These are phyloP conservation scores for Eriosoma lanigerum DNA, from an alignment of 1,140 invertebrate genomes.

Conservation along the genomic window DNA sequence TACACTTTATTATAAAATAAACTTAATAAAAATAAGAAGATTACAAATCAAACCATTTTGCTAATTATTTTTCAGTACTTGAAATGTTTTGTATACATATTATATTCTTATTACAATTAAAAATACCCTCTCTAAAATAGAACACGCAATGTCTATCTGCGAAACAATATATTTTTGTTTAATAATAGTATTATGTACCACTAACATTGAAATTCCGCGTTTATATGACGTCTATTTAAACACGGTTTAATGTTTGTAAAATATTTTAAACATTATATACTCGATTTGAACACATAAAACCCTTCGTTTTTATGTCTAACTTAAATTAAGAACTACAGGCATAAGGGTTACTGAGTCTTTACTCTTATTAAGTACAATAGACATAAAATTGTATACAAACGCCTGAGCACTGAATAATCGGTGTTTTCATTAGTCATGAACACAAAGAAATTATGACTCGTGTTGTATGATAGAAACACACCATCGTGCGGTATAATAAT, in stretches of 20 bases:
- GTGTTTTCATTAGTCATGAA: constrained; percentile 46
- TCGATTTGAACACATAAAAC: neutral
- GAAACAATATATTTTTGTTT: no score
- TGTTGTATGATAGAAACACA: neutral
- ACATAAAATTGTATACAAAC: constrained; percentile 18
- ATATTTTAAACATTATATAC: neutral
- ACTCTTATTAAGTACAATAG: constrained; percentile 23
- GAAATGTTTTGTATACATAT: no score
- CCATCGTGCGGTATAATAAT: neutral
- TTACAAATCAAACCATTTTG: no score
- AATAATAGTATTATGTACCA: no score
- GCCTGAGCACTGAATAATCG: constrained; percentile 18
- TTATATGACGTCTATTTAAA: neutral
- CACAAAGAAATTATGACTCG: constrained; percentile 28
- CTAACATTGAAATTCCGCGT: neutral
- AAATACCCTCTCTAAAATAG: no score
- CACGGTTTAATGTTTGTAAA: neutral
- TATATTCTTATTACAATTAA: no score
- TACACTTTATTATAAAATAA: no score
- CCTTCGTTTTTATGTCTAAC: constrained; percentile 15
- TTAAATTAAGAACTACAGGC: constrained; percentile 36
- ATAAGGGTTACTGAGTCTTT: constrained; percentile 30
- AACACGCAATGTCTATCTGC: no score
- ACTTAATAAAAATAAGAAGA: no score
- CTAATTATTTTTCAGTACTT: no score